Percentiles rank a stretch among this genome's conserved stretches.
phyloP scores from a whole-genome alignment of 2,113 vertebrate species.

The Pteropus alecto region DNA sequence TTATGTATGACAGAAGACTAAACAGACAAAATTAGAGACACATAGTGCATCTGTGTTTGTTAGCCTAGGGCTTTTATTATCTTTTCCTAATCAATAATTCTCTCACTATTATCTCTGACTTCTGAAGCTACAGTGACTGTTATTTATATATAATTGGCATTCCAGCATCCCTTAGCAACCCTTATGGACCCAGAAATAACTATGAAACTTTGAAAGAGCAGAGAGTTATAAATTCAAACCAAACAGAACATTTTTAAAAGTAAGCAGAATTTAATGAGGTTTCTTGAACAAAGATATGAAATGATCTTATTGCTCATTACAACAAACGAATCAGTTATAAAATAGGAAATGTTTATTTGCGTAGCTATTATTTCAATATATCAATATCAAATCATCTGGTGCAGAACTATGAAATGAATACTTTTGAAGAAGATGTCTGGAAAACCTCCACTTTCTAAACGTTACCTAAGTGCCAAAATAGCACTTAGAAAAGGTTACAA shows the following conservation, averaged over 20 bases:
- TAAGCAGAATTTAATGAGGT: slow-evolving; percentile 25
- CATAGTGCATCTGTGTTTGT: background rate
- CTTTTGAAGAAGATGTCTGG: background rate
- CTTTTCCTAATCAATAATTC: background rate
- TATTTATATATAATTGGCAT: background rate
- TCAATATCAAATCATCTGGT: background rate
- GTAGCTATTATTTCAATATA: background rate
- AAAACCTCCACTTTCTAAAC: background rate
- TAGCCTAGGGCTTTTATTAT: background rate
- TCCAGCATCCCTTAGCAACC: background rate
- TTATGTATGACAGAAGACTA: background rate
- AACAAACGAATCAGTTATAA: background rate
- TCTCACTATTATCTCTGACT: background rate
- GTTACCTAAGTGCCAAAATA: background rate
- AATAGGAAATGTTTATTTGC: slow-evolving; percentile 11
- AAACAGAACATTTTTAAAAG: slow-evolving; percentile 20
- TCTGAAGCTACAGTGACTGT: background rate
- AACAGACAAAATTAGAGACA: background rate
- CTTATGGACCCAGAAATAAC: background rate
- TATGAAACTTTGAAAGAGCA: background rate
- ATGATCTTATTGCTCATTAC: background rate
- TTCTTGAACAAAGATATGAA: background rate
- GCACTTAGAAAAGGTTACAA: background rate
- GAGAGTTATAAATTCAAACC: background rate
- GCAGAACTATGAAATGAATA: background rate